A percentile compares a stretch with the other conserved stretches of the same genome.
Evolutionary conservation across 2,113 vertebrate species (phyloP).

Genomic region (Leptodactylus fuscus): DNA sequence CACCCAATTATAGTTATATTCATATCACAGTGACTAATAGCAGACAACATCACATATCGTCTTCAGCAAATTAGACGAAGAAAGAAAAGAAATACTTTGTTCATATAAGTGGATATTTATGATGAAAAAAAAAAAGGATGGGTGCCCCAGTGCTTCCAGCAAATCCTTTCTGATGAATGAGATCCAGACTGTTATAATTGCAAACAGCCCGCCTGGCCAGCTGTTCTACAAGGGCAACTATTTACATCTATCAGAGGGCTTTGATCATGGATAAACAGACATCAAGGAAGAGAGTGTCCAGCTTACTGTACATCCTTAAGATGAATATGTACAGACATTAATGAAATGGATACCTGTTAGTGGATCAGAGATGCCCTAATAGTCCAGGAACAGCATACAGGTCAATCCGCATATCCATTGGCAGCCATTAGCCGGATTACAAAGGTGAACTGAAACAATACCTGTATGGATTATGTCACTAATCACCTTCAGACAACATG

Average conservation of each 20-base stretch:
- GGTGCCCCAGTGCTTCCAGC: conserved; percentile 55
- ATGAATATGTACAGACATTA: conserved; percentile 46
- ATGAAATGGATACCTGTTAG: conserved; percentile 43
- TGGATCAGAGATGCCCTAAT: not conserved
- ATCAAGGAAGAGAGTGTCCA: conserved; percentile 57
- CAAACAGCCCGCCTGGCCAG: conserved; percentile 53
- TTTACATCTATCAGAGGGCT: conserved; percentile 57
- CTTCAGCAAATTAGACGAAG: conserved; percentile 21
- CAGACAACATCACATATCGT: conserved; percentile 41
- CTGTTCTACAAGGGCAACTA: conserved; percentile 55
- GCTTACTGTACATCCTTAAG: conserved; percentile 57
- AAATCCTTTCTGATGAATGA: conserved; percentile 57
- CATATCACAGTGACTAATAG: conserved; percentile 46
- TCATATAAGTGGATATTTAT: conserved; percentile 43
- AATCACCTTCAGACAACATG: conserved; percentile 1
- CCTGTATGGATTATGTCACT: not conserved
- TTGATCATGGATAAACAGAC: conserved; percentile 58
- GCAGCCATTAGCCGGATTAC: not conserved
- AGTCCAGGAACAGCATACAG: not conserved
- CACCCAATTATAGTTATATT: conserved; percentile 29
- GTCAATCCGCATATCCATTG: not conserved
- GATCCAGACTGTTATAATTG: conserved; percentile 54
- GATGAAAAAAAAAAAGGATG: conserved; percentile 40
- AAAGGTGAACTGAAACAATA: not conserved
- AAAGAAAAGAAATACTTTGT: conserved; percentile 33